Evolutionary conservation across 1,140 invertebrate species (phyloP), one percentile per base, ranked within the genome.

Genomic region (Tetragonula clypearis): DNA sequence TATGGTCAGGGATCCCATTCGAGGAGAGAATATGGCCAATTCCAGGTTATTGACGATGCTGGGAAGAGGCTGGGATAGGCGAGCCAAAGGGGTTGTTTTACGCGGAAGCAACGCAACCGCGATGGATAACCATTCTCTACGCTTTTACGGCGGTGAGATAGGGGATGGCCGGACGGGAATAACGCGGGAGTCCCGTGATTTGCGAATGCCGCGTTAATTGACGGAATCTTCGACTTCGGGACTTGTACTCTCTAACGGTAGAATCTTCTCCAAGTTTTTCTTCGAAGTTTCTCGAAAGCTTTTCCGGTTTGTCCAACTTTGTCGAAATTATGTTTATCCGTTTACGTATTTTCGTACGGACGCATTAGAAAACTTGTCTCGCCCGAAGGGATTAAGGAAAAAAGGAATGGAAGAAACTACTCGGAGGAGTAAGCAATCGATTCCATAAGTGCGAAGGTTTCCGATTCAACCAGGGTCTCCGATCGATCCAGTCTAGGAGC

Each of bases 21-120:
- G 21, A 26, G 62, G 73, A 82, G 79, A 65, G 87, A 78, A 76
- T 85, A 88, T 73, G 65, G 62, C 83, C 75, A 76, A 88, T 66
- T 75, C 75, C 69, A 82, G 41, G 75, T 80, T 88, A 88, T 87
- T 60, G 79, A 80, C 77, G 86, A 76, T 62, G 56, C 14, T 72
- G 60, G 55, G 23, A 41, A 41, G 19, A 41, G 69, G 21, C 19
- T 65, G 8, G 23, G 26, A 58, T 53, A 65, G 2, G 2, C 2
- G 23, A 8, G 23, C 14, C 21, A 17, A 56, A 15, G 19, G 26
- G 80, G 30, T 58, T 73, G 72, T n/a, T 77, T 82, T n/a, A 41
- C 69, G 80, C 58, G 23, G 49, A 23, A 26, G 72, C n/a, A 30
- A 58, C 75, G 19, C 21, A 1, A 12, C 26, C 21, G 41, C 41